Conservation (phyloP, 1,140 invertebrate genomes). For the Euschistus heros region DNA sequence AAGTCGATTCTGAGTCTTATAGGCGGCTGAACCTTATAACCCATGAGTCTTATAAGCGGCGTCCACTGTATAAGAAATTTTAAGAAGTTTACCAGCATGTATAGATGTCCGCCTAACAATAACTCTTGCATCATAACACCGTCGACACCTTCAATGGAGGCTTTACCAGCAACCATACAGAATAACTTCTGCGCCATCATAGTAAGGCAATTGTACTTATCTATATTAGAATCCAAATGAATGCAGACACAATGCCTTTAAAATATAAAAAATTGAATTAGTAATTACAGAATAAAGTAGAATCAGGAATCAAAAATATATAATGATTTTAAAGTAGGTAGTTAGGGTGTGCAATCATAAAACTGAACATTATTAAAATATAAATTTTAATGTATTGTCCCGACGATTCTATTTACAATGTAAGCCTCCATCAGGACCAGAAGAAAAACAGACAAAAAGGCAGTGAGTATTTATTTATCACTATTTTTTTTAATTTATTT, state of each 20-base stretch:
- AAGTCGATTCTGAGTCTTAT: too few relatives aligned
- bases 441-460: too few relatives aligned
- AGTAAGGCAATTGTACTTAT: conserved; percentile 66
- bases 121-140: conserved; percentile 93
- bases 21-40: too few relatives aligned
- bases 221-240: conserved; percentile 59
- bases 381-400: too few relatives aligned
- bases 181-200: conserved; percentile 91
- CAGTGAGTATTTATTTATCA: too few relatives aligned
- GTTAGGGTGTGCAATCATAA: not conserved
- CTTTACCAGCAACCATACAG: conserved; percentile 70
- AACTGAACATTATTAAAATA: too few relatives aligned
- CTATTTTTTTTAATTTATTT: too few relatives aligned
- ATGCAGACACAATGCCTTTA: conserved; percentile 62
- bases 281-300: not conserved
- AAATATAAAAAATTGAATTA: conserved; percentile 25
- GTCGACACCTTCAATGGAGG: conserved; percentile 77
- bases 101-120: conserved; percentile 81
- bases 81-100: conserved; percentile 63
- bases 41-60: too few relatives aligned
- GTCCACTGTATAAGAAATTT: too few relatives aligned
- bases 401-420: too few relatives aligned
- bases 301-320: conserved; percentile 12
- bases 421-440: too few relatives aligned
- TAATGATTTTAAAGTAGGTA: too few relatives aligned